These are phyloP conservation scores for Drosophila novamexicana DNA, from an alignment of 1,140 invertebrate genomes.

Conservation along the genomic window DNA sequence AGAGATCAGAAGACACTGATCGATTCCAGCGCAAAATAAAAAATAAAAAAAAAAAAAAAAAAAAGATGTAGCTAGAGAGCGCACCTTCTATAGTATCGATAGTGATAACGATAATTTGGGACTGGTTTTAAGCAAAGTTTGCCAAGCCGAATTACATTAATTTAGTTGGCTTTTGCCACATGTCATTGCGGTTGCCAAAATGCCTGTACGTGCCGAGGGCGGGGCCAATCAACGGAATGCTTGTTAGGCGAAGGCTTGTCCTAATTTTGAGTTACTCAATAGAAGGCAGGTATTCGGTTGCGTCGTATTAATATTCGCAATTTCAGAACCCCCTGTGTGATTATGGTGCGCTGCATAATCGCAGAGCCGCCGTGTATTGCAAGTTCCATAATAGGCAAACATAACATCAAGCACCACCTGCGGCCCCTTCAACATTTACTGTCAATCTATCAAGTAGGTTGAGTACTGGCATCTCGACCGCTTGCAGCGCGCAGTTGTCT, in stretches of 20 bases:
- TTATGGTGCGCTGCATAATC: slow-evolving; percentile 10
- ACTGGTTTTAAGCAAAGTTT: no score
- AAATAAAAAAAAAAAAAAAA: no score
- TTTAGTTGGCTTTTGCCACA: not conserved
- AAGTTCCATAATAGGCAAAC: not conserved
- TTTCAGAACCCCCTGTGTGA: not conserved
- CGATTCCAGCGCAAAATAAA: no score
- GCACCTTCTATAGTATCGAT: no score
- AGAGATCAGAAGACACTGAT: no score
- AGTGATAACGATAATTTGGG: no score
- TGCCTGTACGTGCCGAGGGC: not conserved
- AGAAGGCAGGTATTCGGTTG: not conserved
- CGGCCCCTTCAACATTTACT: slow-evolving; percentile 1
- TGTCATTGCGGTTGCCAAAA: slow-evolving; percentile 3
- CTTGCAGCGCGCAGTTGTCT: no score
- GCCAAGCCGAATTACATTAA: no score
- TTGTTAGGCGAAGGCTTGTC: not conserved
- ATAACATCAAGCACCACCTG: not conserved
- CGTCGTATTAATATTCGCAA: not conserved
- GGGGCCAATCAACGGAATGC: not conserved
- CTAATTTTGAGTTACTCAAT: not conserved
- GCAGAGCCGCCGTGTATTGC: not conserved
- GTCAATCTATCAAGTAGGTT: not conserved
- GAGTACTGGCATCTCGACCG: not conserved
- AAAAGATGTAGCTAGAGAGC: no score